These are phyloP conservation scores for Caenorhabditis tropicalis DNA, from an alignment of 1,140 invertebrate species.

Conservation along the genomic window DNA sequence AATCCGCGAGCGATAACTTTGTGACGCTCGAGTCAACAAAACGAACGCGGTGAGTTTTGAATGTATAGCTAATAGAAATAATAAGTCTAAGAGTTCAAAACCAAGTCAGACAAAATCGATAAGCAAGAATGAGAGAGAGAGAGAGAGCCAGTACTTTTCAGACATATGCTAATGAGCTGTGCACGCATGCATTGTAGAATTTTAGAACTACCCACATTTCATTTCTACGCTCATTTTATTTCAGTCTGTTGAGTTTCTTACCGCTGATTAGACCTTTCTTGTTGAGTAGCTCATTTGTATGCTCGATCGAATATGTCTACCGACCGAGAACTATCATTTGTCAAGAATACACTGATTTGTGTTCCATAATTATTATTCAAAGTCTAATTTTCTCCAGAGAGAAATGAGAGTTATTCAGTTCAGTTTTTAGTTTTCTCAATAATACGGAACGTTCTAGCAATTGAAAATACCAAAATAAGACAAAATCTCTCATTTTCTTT, in stretches of 20 bases:
- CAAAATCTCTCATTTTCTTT: neutral
- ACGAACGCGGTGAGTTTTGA: constrained; percentile 14
- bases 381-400: too few species aligned
- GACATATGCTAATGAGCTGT: constrained; percentile 6
- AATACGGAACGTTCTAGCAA: too few species aligned
- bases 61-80: neutral
- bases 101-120: neutral
- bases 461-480: too few species aligned
- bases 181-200: neutral
- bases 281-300: neutral
- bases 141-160: too few species aligned
- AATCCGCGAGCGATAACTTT: neutral
- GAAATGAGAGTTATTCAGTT: too few species aligned
- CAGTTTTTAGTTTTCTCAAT: neutral
- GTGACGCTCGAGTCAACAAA: neutral
- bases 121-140: too few species aligned
- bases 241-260: constrained; percentile 30
- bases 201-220: neutral
- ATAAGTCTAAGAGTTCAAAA: neutral
- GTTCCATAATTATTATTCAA: too few species aligned
- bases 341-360: neutral
- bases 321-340: neutral
- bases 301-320: neutral
- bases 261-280: constrained; percentile 29
- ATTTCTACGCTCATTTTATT: neutral